Evolutionary conservation across 1,140 invertebrate genomes (phyloP).

Genomic region (Capitella teleta): DNA sequence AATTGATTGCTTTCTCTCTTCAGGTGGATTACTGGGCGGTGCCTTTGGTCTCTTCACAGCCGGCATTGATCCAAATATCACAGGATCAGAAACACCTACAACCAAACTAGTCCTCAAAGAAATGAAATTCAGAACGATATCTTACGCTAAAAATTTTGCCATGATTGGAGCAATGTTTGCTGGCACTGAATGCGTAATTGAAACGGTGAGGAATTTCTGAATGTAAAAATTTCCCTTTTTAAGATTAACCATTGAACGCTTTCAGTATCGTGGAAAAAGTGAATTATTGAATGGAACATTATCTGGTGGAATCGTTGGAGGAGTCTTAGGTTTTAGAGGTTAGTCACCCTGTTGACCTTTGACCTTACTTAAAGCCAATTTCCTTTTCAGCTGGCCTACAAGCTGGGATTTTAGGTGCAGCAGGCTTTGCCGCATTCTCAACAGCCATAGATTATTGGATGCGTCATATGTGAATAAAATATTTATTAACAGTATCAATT

Average conservation of each 20-base stretch:
- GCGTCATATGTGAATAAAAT: slow-evolving; percentile 49
- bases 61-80: slow-evolving; percentile 80
- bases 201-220: slow-evolving; percentile 47
- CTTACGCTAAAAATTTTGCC: slow-evolving; percentile 97
- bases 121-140: slow-evolving; percentile 78
- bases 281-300: slow-evolving; percentile 14
- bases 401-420: slow-evolving; percentile 76
- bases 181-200: slow-evolving; percentile 81
- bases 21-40: slow-evolving; percentile 81
- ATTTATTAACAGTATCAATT: too few species aligned
- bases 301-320: slow-evolving; percentile 12
- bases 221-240: neutral
- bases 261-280: slow-evolving; percentile 13
- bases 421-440: slow-evolving; percentile 88
- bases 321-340: slow-evolving; percentile 11
- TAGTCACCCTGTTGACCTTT: neutral
- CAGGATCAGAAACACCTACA: slow-evolving; percentile 51
- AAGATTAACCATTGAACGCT: too few species aligned
- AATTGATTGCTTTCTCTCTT: neutral
- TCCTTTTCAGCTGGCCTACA: slow-evolving; percentile 71
- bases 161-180: slow-evolving; percentile 86
- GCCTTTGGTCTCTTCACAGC: slow-evolving; percentile 90
- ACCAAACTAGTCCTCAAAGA: slow-evolving; percentile 51
- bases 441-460: slow-evolving; percentile 88
- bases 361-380: neutral